A percentile compares a stretch with the other conserved stretches of the same genome.
These are phyloP conservation scores for Hydraecia micacea DNA, from an alignment of 2,888 invertebrate species.

Conservation along the genomic window DNA sequence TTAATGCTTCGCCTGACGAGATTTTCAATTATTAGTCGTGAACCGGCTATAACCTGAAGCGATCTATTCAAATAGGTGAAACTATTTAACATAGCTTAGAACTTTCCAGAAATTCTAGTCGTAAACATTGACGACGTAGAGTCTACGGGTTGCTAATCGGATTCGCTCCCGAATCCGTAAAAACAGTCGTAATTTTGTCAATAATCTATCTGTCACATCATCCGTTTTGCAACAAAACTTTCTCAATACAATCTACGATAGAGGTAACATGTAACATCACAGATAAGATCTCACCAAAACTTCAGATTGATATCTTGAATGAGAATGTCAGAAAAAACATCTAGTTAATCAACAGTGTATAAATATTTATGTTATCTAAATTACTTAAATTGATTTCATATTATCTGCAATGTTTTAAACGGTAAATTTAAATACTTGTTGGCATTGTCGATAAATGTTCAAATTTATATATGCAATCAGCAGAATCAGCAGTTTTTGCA, in stretches of 20 bases:
- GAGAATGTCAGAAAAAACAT: neutral
- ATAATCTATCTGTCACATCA: neutral
- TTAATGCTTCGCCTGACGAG: conserved; percentile 2
- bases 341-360: neutral
- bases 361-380: neutral
- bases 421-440: conserved; percentile 8
- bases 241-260: neutral
- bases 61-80: conserved; percentile 33
- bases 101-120: conserved; percentile 21
- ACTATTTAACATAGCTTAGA: conserved; percentile 7
- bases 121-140: conserved; percentile 5
- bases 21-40: conserved; percentile 22
- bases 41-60: conserved; percentile 3
- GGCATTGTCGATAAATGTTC: conserved; percentile 3
- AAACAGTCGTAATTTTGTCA: neutral
- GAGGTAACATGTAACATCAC: neutral
- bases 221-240: neutral
- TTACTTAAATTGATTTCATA: neutral
- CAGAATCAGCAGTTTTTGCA: conserved; percentile 1
- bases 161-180: neutral
- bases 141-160: conserved; percentile 1
- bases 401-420: neutral
- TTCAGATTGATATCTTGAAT: neutral
- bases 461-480: neutral
- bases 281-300: neutral